A percentile compares a stretch with the other conserved stretches of the same genome.
phyloP scores from a whole-genome alignment of 92 coral and sea anemone genomes.

The Phenganax marumi region DNA sequence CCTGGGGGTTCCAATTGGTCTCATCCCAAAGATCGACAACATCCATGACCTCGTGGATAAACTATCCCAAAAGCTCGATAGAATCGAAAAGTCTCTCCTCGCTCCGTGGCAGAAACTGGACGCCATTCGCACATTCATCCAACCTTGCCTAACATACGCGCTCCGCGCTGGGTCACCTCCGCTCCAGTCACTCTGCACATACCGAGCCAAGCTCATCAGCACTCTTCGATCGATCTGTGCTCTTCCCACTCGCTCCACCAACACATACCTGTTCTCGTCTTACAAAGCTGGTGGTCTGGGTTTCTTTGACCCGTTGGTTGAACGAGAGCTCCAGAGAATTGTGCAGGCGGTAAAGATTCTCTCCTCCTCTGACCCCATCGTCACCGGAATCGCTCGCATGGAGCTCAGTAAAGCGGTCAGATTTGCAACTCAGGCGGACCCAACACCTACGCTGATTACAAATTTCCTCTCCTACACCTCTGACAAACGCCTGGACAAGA shows the following conservation, averaged over 20 bases:
- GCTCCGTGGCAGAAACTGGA: slow-evolving; percentile 49
- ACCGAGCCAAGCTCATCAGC: not conserved
- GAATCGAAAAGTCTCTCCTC: no score
- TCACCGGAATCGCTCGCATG: no score
- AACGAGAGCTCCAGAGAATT: not conserved
- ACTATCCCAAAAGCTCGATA: no score
- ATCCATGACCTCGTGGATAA: no score
- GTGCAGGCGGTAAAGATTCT: no score
- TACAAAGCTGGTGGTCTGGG: not conserved
- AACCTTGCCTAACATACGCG: slow-evolving; percentile 36
- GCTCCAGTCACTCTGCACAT: not conserved
- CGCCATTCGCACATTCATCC: slow-evolving; percentile 47
- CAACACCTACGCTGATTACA: no score
- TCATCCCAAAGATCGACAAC: no score
- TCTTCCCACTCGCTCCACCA: not conserved
- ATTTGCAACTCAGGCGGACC: not conserved
- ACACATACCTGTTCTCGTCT: not conserved
- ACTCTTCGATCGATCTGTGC: not conserved
- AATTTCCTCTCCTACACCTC: no score
- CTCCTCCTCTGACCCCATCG: no score
- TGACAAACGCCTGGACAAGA: not conserved
- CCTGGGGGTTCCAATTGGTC: no score
- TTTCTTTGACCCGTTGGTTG: not conserved
- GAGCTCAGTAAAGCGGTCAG: not conserved
- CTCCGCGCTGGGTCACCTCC: no score